Base-by-base conservation (phyloP, 2,888 invertebrate genomes). In the Spicauda simplicius region DNA sequence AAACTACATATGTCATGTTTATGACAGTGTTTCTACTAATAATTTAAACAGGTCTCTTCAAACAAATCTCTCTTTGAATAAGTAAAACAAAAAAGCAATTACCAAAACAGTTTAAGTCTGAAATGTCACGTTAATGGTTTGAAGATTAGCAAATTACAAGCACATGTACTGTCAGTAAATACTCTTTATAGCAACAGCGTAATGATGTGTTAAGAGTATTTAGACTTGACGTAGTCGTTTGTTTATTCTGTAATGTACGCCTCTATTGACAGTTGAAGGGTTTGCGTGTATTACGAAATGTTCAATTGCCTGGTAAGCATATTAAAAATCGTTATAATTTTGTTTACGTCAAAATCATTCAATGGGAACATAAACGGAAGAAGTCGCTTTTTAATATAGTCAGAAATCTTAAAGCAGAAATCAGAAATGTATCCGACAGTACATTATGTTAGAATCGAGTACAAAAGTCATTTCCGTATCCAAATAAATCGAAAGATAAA, bases 171-270 rank as follows among this genome's bases (percentile, higher is more conserved):
- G 10, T 20, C 14, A 58, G 45, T 53, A 53, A n/a, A 11, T 37
- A 60, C 37, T 18, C 19, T 61, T 37, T 61, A 53, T 20, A 61
- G 37, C 61, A 53, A 61, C 20, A 61, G 61, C 53, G 20, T 61
- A 53, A 53, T 53, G 53, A 53, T 53, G 61, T 61, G 53, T 61
- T 61, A 53, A 61, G 53, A 53, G 61, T 60, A 52, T 60, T 60
- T 60, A 60, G 52, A 60, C 52, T 60, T 60, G 61, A 14, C 30
- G 41, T 41, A 41, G 41, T 41, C 41, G 30, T 18, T 53, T 53
- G 20, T 53, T 61, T 61, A 18, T 52, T 20, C 19, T 53, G 61
- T 61, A 53, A 53, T 61, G 52, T 33, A 60, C 60, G 61, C 61
- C 53, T 20, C 52, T 61, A 53, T 61, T 61, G 61, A 41, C 61